These are phyloP conservation scores for Delichon dasypus DNA, from an alignment of 2,797 vertebrate genomes.

Conservation along the genomic window DNA sequence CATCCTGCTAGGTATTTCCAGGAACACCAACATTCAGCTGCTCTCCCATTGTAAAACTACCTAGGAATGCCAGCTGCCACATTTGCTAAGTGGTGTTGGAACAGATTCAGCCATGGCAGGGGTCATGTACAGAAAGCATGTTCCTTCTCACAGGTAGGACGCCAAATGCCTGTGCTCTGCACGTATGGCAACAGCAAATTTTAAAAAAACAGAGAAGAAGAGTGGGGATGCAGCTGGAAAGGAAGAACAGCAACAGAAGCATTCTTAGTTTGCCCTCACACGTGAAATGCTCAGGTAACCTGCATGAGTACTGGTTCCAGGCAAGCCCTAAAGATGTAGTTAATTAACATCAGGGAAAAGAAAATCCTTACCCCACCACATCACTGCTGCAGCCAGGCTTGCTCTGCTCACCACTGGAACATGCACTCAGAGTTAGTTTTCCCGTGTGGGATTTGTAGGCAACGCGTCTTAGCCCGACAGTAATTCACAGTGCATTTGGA, in stretches of 20 bases:
- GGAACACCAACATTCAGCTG: not conserved
- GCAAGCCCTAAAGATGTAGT: not conserved
- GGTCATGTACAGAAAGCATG: not conserved
- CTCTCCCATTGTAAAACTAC: not conserved
- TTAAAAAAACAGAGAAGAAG: not conserved
- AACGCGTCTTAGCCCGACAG: not conserved
- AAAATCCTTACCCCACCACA: not conserved
- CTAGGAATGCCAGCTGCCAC: not conserved
- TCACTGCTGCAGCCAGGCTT: not conserved
- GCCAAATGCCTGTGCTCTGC: not conserved
- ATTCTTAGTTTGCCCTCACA: not conserved
- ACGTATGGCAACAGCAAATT: not conserved
- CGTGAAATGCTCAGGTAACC: not conserved
- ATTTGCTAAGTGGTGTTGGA: rapidly evolving
- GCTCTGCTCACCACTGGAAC: not conserved
- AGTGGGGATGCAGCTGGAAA: not conserved
- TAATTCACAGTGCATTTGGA: not conserved
- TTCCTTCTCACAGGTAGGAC: not conserved
- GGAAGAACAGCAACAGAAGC: not conserved
- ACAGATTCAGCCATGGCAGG: not conserved
- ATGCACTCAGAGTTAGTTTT: rapidly evolving
- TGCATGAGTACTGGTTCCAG: not conserved
- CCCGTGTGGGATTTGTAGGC: not conserved
- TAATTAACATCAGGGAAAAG: not conserved
- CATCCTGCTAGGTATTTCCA: not conserved